phyloP scores from a whole-genome alignment of 2,888 invertebrate genomes.

The Acronicta leporina region DNA sequence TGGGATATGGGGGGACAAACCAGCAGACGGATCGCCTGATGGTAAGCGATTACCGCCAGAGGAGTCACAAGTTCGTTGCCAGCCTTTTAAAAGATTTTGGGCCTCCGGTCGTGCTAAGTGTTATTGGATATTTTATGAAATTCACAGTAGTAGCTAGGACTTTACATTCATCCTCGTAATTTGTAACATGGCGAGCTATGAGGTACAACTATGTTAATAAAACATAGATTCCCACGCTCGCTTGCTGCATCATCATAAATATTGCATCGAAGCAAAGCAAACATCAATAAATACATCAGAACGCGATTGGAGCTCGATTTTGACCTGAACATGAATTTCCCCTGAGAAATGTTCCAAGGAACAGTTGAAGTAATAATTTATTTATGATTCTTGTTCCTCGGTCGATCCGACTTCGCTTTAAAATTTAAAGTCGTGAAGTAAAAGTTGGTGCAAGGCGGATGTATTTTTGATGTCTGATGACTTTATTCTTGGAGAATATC shows the following conservation, averaged over 20 bases:
- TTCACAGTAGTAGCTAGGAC: no score
- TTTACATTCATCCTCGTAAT: no score
- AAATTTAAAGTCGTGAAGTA: constrained; percentile 11
- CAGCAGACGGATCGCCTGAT: no score
- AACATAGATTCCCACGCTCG: constrained; percentile 12
- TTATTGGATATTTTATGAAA: no score
- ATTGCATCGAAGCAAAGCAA: constrained; percentile 18
- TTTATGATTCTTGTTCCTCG: neutral
- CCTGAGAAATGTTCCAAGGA: constrained; percentile 27
- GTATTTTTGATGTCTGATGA: neutral
- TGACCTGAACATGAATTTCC: constrained; percentile 32
- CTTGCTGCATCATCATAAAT: constrained; percentile 23
- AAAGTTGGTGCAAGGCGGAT: neutral
- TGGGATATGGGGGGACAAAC: no score
- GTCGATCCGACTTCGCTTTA: neutral
- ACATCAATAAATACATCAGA: constrained; percentile 25
- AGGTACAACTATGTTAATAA: neutral
- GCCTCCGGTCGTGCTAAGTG: no score
- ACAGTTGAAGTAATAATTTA: constrained; percentile 24
- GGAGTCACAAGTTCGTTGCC: no score
- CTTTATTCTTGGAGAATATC: no score
- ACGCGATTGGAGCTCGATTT: constrained; percentile 13
- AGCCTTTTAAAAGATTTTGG: no score
- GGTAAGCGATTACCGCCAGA: no score
- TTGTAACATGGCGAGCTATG: neutral